Evolutionary conservation across 2,797 vertebrate genomes (phyloP).

Genomic region (Acanthurus tractus): DNA sequence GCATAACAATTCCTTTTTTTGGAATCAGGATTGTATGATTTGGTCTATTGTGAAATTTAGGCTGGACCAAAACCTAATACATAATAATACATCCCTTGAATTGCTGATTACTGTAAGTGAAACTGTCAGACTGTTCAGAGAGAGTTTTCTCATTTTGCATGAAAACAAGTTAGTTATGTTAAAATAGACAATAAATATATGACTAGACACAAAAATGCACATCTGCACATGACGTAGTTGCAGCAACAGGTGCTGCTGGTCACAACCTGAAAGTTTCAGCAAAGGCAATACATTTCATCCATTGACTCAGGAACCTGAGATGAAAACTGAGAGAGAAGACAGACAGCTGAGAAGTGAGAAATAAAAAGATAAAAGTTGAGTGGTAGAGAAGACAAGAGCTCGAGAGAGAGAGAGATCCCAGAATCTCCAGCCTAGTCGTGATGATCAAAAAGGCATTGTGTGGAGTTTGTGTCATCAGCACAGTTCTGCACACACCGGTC

Average conservation of each 20-base stretch:
- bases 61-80: background rate
- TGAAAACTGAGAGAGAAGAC: slow-evolving; percentile 11
- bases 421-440: background rate
- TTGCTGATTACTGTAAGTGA: background rate
- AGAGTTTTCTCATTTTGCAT: background rate
- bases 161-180: background rate
- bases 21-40: slow-evolving; percentile 3
- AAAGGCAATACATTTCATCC: slow-evolving; percentile 39
- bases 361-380: background rate
- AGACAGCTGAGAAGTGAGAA: background rate
- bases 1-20: too few species aligned
- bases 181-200: slow-evolving; percentile 23
- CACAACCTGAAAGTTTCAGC: slow-evolving; percentile 24
- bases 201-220: background rate
- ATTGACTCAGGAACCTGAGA: background rate
- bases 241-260: slow-evolving; percentile 39
- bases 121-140: background rate
- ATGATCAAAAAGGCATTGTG: background rate
- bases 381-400: background rate
- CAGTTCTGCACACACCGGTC: background rate
- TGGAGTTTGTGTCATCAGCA: background rate
- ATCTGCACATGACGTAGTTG: slow-evolving; percentile 2
- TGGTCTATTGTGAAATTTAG: slow-evolving; percentile 31
- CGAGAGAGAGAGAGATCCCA: slow-evolving; percentile 2
- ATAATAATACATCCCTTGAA: background rate